phyloP scores from a whole-genome alignment of 2,888 invertebrate species.

The Branchinecta sandiegonensis region DNA sequence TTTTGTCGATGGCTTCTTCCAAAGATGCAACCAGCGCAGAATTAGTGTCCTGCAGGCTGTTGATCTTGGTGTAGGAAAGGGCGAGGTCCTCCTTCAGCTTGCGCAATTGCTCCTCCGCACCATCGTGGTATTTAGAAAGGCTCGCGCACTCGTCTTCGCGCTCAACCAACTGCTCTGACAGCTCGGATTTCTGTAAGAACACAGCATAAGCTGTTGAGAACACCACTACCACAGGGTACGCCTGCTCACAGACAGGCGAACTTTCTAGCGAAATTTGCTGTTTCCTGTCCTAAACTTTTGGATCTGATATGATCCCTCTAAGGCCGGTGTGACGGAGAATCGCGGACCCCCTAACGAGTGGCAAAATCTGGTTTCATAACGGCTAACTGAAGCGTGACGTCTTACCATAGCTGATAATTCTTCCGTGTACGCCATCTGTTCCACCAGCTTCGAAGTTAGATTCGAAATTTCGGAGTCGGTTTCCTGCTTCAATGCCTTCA shows the following conservation, averaged over 20 bases:
- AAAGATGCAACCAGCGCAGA: conserved; percentile 39
- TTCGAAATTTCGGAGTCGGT: conserved; percentile 29
- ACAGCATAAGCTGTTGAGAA: conserved; percentile 20
- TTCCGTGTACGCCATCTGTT: conserved; percentile 30
- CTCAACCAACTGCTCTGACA: conserved; percentile 28
- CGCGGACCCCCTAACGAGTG: too few relatives aligned
- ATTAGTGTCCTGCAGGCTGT: conserved; percentile 43
- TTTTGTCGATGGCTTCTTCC: conserved; percentile 36
- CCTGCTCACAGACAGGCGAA: background rate
- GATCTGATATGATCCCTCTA: too few relatives aligned
- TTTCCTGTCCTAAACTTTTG: too few relatives aligned
- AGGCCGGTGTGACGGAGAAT: too few relatives aligned
- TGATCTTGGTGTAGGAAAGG: conserved; percentile 43
- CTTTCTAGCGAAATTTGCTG: conserved; percentile 17
- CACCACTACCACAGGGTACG: conserved; percentile 21
- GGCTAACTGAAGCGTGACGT: too few relatives aligned
- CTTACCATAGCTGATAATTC: too few relatives aligned
- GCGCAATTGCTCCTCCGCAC: conserved; percentile 37
- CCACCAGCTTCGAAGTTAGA: conserved; percentile 31
- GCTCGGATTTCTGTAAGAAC: conserved; percentile 24
- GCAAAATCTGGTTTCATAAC: too few relatives aligned
- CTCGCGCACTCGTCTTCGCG: conserved; percentile 19
- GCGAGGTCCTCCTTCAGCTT: conserved; percentile 47
- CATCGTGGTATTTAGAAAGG: conserved; percentile 18
- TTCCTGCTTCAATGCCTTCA: conserved; percentile 29